phyloP scores from a whole-genome alignment of 1,140 invertebrate species.

The Galendromus occidentalis region DNA sequence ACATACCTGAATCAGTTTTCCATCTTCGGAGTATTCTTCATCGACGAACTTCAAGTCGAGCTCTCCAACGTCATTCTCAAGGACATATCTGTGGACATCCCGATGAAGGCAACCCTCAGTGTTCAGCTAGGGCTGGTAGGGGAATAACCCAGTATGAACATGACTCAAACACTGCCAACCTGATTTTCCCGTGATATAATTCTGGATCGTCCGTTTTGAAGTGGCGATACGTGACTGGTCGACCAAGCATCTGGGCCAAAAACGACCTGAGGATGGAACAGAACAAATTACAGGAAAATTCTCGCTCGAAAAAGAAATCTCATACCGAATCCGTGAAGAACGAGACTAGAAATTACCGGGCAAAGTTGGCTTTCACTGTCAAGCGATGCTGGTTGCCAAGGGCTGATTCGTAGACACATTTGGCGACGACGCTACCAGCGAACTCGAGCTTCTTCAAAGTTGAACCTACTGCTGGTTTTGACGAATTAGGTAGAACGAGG shows the following conservation, averaged over 20 bases:
- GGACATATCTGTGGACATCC: conserved; percentile 53
- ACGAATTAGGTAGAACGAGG: background rate
- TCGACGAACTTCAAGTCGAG: conserved; percentile 70
- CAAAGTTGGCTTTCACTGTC: conserved; percentile 67
- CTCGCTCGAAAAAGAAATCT: background rate
- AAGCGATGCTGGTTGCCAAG: conserved; percentile 66
- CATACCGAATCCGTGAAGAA: background rate
- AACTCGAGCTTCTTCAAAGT: conserved; percentile 68
- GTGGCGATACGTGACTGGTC: conserved; percentile 81
- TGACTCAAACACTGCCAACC: background rate
- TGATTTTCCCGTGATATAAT: conserved; percentile 65
- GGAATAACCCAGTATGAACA: too few relatives aligned
- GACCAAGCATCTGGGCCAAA: conserved; percentile 74
- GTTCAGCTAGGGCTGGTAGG: too few relatives aligned
- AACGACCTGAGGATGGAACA: conserved; percentile 51
- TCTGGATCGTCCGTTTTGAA: conserved; percentile 90
- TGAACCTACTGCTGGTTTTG: background rate
- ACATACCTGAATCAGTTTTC: conserved; percentile 45
- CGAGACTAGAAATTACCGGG: conserved; percentile 30
- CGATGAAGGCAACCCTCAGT: too few relatives aligned
- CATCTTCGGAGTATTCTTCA: conserved; percentile 59
- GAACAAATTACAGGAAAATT: background rate
- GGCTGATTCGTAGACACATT: conserved; percentile 75
- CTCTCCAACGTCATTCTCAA: conserved; percentile 66
- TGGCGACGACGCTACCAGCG: conserved; percentile 79